Evolutionary conservation across 35 echinoderm and acorn worm species (phyloP).

Genomic region (Hemicentrotus pulcherrimus): DNA sequence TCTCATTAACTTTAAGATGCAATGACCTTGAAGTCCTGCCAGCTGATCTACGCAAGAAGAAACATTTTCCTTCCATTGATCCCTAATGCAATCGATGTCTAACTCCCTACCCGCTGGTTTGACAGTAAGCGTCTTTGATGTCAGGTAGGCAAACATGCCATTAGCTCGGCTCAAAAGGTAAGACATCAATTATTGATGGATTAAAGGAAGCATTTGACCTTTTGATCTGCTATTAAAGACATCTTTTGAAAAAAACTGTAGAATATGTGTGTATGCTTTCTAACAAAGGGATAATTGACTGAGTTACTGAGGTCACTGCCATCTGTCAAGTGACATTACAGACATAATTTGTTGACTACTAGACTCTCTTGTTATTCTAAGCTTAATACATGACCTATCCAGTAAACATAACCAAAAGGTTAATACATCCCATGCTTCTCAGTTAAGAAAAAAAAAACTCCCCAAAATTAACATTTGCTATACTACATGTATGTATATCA

Average conservation of each 20-base stretch:
- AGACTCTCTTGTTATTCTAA: no score
- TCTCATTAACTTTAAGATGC: not conserved
- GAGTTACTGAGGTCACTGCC: no score
- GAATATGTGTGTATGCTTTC: no score
- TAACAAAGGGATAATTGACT: no score
- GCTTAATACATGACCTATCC: no score
- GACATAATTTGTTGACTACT: no score
- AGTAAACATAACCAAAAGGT: no score
- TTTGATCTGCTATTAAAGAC: not conserved
- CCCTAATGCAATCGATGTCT: not conserved
- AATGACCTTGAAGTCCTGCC: not conserved
- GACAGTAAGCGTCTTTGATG: not conserved
- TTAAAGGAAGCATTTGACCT: conserved; percentile 12
- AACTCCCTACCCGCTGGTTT: not conserved
- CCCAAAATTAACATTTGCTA: no score
- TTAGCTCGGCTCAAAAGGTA: not conserved
- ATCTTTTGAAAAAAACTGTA: not conserved
- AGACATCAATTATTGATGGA: conserved; percentile 5
- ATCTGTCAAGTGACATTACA: no score
- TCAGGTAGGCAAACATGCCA: not conserved
- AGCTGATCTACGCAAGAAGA: not conserved
- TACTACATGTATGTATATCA: no score
- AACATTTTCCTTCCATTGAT: not conserved
- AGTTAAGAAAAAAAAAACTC: no score
- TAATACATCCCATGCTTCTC: no score